phyloP scores from a whole-genome alignment of 2,888 invertebrate species.

The Drosophila helvetica region DNA sequence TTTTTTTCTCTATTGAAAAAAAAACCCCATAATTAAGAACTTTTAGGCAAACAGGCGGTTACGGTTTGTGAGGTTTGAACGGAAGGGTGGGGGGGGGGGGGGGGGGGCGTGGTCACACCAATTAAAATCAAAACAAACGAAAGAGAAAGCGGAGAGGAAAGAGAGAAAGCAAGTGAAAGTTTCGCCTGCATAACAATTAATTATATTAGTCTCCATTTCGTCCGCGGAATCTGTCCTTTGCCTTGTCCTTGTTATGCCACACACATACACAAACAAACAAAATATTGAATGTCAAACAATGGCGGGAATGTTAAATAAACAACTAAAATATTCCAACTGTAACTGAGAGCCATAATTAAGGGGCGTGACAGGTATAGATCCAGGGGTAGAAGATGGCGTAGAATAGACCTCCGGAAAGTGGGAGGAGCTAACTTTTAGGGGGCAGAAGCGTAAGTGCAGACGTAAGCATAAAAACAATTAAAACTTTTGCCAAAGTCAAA shows the following conservation, averaged over 20 bases:
- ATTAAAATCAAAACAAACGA: slow-evolving; percentile 37
- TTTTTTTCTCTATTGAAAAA: slow-evolving; percentile 2
- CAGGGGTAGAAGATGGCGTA: slow-evolving; percentile 32
- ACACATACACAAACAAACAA: slow-evolving; percentile 16
- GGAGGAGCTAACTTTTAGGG: background rate
- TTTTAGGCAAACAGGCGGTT: slow-evolving; percentile 17
- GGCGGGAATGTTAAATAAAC: slow-evolving; percentile 15
- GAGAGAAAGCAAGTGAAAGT: slow-evolving; percentile 28
- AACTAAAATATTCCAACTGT: slow-evolving; percentile 32
- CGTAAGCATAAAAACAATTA: slow-evolving; percentile 65
- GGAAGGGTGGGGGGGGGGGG: too few species aligned
- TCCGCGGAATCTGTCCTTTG: slow-evolving; percentile 13
- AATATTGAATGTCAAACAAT: slow-evolving; percentile 44
- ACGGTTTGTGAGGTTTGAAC: background rate
- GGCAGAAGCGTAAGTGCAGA: slow-evolving; percentile 40
- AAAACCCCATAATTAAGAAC: slow-evolving; percentile 41
- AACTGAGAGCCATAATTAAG: slow-evolving; percentile 50
- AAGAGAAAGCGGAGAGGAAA: background rate
- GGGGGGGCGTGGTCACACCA: slow-evolving; percentile 24
- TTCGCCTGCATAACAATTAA: slow-evolving; percentile 52
- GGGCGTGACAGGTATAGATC: slow-evolving; percentile 11
- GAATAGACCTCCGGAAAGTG: slow-evolving; percentile 1
- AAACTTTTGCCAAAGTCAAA: slow-evolving; percentile 62
- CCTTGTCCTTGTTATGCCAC: slow-evolving; percentile 40
- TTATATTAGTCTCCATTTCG: slow-evolving; percentile 48